Percentiles rank a stretch among this genome's conserved stretches.
These are phyloP conservation scores for Apogon talboti DNA, from an alignment of 2,797 vertebrate genomes.

Conservation along the genomic window DNA sequence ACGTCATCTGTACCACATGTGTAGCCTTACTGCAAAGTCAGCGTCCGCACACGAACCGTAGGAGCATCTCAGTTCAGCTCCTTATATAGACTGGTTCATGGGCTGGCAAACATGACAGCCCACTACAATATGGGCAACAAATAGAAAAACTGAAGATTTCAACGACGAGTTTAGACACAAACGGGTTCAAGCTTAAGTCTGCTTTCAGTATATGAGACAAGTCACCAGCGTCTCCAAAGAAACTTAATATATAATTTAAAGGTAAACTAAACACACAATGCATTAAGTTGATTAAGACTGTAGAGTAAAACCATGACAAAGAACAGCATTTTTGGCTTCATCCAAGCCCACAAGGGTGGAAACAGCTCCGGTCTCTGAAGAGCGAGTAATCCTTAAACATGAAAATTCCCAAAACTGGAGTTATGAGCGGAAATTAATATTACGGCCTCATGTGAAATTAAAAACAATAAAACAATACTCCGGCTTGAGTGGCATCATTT, in stretches of 20 bases:
- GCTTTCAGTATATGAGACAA: no score
- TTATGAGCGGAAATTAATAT: conserved; percentile 23
- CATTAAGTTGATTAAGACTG: no score
- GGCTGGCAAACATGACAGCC: conserved; percentile 17
- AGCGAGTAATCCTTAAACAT: conserved; percentile 32
- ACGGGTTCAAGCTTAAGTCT: no score
- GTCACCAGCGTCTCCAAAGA: no score
- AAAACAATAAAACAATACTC: conserved; percentile 9
- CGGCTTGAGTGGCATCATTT: neutral
- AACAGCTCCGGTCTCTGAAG: conserved; percentile 17
- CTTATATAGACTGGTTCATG: conserved; percentile 78
- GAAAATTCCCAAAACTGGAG: conserved; percentile 28
- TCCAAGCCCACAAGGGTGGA: conserved; percentile 17
- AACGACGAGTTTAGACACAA: no score
- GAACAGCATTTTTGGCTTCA: conserved; percentile 8
- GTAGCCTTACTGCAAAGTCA: conserved; percentile 47
- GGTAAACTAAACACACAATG: no score
- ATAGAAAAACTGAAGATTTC: no score
- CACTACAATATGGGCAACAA: no score
- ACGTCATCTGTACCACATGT: conserved; percentile 79
- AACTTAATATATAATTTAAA: no score
- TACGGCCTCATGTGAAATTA: neutral
- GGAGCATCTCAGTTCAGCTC: conserved; percentile 62
- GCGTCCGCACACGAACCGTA: conserved; percentile 21
- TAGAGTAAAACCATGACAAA: no score